These are phyloP conservation scores for Gonioctena quinquepunctata DNA, from an alignment of 1,140 invertebrate species.

Conservation along the genomic window DNA sequence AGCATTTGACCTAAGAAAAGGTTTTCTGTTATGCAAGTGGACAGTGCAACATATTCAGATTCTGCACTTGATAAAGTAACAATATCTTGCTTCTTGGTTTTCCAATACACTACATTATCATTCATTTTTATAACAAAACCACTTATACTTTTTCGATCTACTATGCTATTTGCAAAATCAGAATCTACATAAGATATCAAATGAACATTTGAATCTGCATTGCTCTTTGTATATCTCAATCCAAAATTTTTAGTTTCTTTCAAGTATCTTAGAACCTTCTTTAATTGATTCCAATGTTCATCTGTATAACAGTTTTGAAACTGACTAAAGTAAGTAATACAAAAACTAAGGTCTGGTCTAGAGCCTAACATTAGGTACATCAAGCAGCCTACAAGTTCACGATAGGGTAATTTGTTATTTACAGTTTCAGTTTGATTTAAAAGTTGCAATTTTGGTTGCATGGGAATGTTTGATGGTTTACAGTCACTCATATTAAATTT, in stretches of 20 bases:
- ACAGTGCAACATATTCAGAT: slow-evolving; percentile 24
- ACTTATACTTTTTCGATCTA: slow-evolving; percentile 21
- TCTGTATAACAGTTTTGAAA: slow-evolving; percentile 44
- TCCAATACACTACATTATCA: slow-evolving; percentile 26
- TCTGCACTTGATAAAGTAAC: slow-evolving; percentile 21
- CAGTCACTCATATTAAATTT: slow-evolving; percentile 42
- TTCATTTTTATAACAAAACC: slow-evolving; percentile 20
- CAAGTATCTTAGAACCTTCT: slow-evolving; percentile 53
- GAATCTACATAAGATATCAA: slow-evolving; percentile 25
- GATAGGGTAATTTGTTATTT: slow-evolving; percentile 34
- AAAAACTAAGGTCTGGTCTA: slow-evolving; percentile 54
- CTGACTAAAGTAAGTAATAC: slow-evolving; percentile 47
- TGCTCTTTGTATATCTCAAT: background rate
- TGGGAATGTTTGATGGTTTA: slow-evolving; percentile 34
- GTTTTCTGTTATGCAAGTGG: slow-evolving; percentile 20
- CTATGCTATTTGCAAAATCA: slow-evolving; percentile 25
- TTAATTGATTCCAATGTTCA: slow-evolving; percentile 49
- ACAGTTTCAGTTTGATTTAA: background rate
- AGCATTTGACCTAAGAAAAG: slow-evolving; percentile 22
- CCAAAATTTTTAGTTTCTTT: slow-evolving; percentile 38
- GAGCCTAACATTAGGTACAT: slow-evolving; percentile 52
- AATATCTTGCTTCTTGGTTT: slow-evolving; percentile 14
- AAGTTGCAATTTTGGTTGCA: slow-evolving; percentile 36
- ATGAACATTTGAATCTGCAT: slow-evolving; percentile 19
- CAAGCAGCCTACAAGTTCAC: slow-evolving; percentile 50